These are phyloP conservation scores for Eleutherodactylus coqui DNA, from an alignment of 2,797 vertebrate genomes.

Conservation along the genomic window DNA sequence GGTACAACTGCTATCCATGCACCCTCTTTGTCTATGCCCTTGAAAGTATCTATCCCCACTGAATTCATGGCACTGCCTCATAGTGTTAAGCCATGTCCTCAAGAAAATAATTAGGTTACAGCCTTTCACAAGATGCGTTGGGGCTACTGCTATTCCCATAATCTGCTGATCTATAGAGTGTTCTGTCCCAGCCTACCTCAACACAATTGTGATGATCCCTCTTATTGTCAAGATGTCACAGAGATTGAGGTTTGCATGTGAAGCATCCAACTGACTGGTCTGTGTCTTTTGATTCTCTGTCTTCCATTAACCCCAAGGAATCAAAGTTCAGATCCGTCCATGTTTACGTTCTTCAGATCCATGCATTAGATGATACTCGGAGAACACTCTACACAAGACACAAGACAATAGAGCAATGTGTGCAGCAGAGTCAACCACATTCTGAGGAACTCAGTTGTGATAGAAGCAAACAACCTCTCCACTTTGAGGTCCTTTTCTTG, in stretches of 20 bases:
- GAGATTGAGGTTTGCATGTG: background rate
- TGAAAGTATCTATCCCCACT: no score
- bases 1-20: no score
- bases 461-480: slow-evolving; percentile 28
- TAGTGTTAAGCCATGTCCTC: no score
- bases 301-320: background rate
- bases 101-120: no score
- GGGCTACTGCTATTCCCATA: background rate
- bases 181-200: background rate
- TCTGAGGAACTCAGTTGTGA: slow-evolving; percentile 19
- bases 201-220: background rate
- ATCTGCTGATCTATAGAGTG: background rate
- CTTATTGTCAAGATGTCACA: background rate
- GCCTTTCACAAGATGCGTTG: no score
- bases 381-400: background rate
- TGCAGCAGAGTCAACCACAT: slow-evolving; percentile 37
- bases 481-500: slow-evolving; percentile 60
- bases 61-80: no score
- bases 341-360: background rate
- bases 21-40: no score
- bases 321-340: background rate
- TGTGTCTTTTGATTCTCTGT: background rate
- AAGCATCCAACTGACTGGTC: background rate
- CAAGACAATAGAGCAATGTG: slow-evolving; percentile 5
- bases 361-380: background rate